These are phyloP conservation scores for Caenorhabditis sp. DNA, from an alignment of 2,888 invertebrate genomes.

Conservation along the genomic window DNA sequence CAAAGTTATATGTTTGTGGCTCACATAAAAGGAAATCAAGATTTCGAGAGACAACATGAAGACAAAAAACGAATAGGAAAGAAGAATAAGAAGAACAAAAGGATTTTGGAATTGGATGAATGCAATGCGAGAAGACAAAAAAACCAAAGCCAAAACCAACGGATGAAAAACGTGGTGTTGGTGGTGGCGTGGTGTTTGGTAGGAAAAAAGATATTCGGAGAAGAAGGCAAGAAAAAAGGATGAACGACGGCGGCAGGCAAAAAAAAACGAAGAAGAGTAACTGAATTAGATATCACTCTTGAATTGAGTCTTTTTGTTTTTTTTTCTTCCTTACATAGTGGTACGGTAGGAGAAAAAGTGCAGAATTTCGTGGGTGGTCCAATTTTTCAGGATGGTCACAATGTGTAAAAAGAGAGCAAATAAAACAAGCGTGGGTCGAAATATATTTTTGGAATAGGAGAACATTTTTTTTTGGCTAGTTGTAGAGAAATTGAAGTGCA, in stretches of 20 bases:
- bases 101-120: background rate
- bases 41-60: background rate
- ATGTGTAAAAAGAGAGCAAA: background rate
- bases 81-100: background rate
- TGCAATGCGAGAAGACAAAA: background rate
- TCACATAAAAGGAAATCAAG: constrained; percentile 1
- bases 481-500: no score
- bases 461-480: background rate
- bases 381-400: background rate
- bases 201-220: background rate
- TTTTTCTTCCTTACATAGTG: background rate
- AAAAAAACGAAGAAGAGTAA: constrained; percentile 12
- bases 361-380: background rate
- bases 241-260: background rate
- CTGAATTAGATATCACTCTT: constrained; percentile 41
- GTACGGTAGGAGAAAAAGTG: background rate
- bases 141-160: background rate
- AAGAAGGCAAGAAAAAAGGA: no score
- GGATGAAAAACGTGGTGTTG: background rate
- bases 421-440: background rate
- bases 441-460: no score
- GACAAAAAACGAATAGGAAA: background rate
- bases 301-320: constrained; percentile 9
- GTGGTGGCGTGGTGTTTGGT: background rate
- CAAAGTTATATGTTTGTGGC: background rate